Evolutionary conservation across 1,140 invertebrate genomes (phyloP), one percentile per base, ranked within the genome.

Genomic region (Lucilia sericata): DNA sequence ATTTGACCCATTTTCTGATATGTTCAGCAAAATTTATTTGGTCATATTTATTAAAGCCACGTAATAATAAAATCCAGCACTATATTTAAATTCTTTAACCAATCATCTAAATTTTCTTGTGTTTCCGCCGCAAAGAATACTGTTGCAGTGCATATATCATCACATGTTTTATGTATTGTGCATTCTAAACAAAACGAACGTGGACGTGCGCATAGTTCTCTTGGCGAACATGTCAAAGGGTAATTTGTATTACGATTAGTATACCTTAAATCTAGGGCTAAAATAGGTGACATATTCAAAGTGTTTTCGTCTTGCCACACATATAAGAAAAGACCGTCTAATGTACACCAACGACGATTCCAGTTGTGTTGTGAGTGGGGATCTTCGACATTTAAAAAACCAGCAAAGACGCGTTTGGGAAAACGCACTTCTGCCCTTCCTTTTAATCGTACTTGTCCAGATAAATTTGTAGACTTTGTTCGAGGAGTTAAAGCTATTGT

Each of bases 321-420:
- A 8, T 74, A 74, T 0, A 91, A 25, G 0, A 75, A 47, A 2
- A 91, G 75, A 5, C 88, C 88, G 36, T 88, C 84, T 8, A 91
- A 84, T 14, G 82, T 87, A 84, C 89, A 89, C 89, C 89, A 91
- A 55, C 89, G 86, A 0, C 88, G 87, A 84, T 91, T 91, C 89
- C 89, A 91, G 80, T 87, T 86, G 74, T 91, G 89, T 2, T 84
- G 83, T 9, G 47, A 85, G 47, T 84, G 84, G 0, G 87, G 84
- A 82, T 85, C 85, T 74, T 89, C 87, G 10, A 91, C 88, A 82
- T 91, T 89, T 2, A 91, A 82, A 60, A 88, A 91, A 17, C 89
- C 89, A 2, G 84, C 70, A 25, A 87, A 84, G 4, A 83, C 85
- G 0, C 42, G 74, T 82, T 88, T 89, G 17, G 86, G 86, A 51